These are phyloP conservation scores for Hypotaenidia okinawae DNA, from an alignment of 2,797 vertebrate species.

Conservation along the genomic window DNA sequence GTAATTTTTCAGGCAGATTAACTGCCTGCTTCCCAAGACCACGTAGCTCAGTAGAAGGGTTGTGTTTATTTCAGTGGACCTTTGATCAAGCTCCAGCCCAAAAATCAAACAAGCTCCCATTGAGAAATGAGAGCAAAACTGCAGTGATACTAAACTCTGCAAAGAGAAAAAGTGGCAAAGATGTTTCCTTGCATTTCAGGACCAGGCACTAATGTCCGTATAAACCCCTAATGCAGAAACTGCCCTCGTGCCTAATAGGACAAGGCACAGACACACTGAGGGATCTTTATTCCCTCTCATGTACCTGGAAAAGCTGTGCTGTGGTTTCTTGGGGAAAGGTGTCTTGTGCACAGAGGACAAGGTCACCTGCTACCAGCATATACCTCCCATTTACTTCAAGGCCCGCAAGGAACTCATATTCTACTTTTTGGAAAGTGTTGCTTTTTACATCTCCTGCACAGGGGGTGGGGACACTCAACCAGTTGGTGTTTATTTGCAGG, in stretches of 20 bases:
- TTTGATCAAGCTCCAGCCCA: neutral
- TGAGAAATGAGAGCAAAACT: neutral
- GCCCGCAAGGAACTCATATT: accelerated
- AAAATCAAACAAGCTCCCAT: neutral
- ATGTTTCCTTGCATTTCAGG: neutral
- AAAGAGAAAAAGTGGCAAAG: neutral
- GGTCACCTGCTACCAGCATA: neutral
- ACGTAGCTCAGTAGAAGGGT: neutral
- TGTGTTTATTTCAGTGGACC: neutral
- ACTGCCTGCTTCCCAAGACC: neutral
- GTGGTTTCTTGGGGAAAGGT: neutral
- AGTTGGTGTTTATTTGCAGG: neutral
- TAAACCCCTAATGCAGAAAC: neutral
- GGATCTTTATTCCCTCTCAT: neutral
- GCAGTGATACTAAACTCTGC: neutral
- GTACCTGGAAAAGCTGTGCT: neutral
- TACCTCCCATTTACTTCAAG: neutral
- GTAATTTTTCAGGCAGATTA: neutral
- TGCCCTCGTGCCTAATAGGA: neutral
- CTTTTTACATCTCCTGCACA: neutral
- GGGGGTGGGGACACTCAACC: neutral
- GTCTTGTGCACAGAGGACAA: neutral
- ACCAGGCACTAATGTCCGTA: neutral
- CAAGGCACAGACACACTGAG: neutral
- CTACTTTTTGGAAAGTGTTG: neutral